These are phyloP conservation scores for Hoplodrina blanda DNA, from an alignment of 2,888 invertebrate species.

Conservation along the genomic window DNA sequence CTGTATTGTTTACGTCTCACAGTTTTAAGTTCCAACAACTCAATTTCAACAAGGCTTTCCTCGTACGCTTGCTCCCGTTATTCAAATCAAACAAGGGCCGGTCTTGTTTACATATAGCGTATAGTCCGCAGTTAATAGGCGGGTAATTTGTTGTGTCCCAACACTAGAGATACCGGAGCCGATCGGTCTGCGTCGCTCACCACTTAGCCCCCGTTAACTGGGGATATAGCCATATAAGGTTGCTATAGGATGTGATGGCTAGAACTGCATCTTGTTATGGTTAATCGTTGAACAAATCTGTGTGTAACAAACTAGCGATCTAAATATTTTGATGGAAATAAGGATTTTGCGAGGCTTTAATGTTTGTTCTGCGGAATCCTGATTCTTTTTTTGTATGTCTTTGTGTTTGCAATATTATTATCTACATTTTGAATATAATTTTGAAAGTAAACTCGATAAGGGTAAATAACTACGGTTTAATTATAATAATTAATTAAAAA, in stretches of 20 bases:
- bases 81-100: conserved; percentile 32
- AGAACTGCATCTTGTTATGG: background rate
- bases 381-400: too few relatives aligned
- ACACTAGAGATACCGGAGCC: conserved; percentile 46
- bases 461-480: too few relatives aligned
- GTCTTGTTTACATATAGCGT: conserved; percentile 51
- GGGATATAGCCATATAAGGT: background rate
- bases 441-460: too few relatives aligned
- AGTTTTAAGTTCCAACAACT: background rate
- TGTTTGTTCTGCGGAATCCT: too few relatives aligned
- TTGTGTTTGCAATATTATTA: too few relatives aligned
- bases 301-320: too few relatives aligned
- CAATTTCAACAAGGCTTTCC: background rate
- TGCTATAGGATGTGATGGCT: background rate
- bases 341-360: too few relatives aligned
- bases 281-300: background rate
- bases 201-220: conserved; percentile 17
- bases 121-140: conserved; percentile 58
- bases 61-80: conserved; percentile 13
- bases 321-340: too few relatives aligned
- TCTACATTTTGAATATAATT: too few relatives aligned
- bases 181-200: conserved; percentile 31
- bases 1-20: background rate
- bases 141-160: conserved; percentile 65
- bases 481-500: too few relatives aligned